phyloP scores from a whole-genome alignment of 1,140 invertebrate species.

The Gonatopus flavifemur region DNA sequence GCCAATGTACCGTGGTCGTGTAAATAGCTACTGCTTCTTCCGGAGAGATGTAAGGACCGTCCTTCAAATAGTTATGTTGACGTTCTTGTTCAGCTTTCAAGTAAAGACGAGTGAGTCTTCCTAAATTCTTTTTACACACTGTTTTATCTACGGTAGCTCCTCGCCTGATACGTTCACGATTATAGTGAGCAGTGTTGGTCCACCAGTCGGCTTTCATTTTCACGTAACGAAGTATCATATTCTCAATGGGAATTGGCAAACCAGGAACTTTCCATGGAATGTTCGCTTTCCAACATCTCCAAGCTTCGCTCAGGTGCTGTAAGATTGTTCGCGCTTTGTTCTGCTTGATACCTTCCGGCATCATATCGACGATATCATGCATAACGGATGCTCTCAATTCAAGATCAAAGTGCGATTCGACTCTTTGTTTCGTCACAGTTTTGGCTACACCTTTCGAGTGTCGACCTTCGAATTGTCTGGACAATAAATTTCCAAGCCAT shows the following conservation, averaged over 20 bases:
- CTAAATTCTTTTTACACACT: conserved; percentile 99
- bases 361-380: conserved; percentile 99
- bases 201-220: conserved; percentile 99
- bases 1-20: conserved; percentile 99
- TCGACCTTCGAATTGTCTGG: conserved; percentile 97
- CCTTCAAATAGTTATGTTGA: conserved; percentile 99
- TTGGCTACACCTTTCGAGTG: conserved; percentile 99
- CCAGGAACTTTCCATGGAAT: conserved; percentile 99
- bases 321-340: conserved; percentile 99
- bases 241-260: conserved; percentile 98
- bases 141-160: conserved; percentile 98
- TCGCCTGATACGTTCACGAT: conserved; percentile 91
- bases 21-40: conserved; percentile 99
- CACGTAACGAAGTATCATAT: conserved; percentile 99
- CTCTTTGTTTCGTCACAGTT: conserved; percentile 98
- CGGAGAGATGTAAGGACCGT: conserved; percentile 98
- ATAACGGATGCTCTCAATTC: conserved; percentile 97
- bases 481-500: conserved; percentile 97
- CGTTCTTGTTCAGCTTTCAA: conserved; percentile 98
- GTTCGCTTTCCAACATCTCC: conserved; percentile 99
- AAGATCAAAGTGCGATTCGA: conserved; percentile 99
- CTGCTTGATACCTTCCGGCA: conserved; percentile 99
- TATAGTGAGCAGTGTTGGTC: conserved; percentile 99
- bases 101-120: conserved; percentile 92
- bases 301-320: conserved; percentile 98